These are phyloP conservation scores for Sicus ferrugineus DNA, from an alignment of 2,888 invertebrate species.

Conservation along the genomic window DNA sequence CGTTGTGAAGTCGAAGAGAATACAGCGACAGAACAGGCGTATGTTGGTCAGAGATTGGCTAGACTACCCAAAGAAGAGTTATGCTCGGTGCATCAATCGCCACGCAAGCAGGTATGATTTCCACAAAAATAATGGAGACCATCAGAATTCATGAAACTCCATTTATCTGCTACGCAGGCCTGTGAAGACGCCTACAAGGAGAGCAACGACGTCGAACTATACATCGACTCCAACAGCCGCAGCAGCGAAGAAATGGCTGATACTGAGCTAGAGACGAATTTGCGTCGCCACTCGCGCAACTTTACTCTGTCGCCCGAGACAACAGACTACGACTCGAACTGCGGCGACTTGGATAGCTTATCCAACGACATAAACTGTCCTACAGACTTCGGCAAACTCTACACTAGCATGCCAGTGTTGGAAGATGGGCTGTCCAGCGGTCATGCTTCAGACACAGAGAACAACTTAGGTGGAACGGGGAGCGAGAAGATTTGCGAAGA, in stretches of 20 bases:
- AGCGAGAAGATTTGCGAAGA: conserved; percentile 49
- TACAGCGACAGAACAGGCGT: conserved; percentile 59
- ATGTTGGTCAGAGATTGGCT: conserved; percentile 64
- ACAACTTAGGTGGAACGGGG: conserved; percentile 67
- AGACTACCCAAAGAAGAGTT: conserved; percentile 63
- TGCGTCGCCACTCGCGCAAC: conserved; percentile 74
- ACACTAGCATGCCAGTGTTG: conserved; percentile 86
- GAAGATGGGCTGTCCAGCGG: conserved; percentile 95
- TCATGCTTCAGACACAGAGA: conserved; percentile 91
- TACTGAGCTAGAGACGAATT: conserved; percentile 60
- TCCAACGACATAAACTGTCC: conserved; percentile 64
- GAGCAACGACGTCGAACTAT: conserved; percentile 63
- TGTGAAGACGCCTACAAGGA: conserved; percentile 56
- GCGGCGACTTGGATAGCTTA: conserved; percentile 82
- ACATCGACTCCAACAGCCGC: conserved; percentile 63
- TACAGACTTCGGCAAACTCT: conserved; percentile 72
- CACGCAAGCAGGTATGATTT: conserved; percentile 54
- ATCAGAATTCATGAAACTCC: neutral
- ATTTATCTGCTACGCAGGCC: conserved; percentile 32
- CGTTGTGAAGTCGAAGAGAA: conserved; percentile 50
- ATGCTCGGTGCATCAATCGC: conserved; percentile 60
- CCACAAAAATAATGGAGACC: neutral
- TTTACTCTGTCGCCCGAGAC: conserved; percentile 92
- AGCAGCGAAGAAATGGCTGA: conserved; percentile 62
- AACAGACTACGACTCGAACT: conserved; percentile 91